Percentiles rank a stretch among this genome's conserved stretches.
These are phyloP conservation scores for Helleia helle DNA, from an alignment of 2,888 invertebrate genomes.

Conservation along the genomic window DNA sequence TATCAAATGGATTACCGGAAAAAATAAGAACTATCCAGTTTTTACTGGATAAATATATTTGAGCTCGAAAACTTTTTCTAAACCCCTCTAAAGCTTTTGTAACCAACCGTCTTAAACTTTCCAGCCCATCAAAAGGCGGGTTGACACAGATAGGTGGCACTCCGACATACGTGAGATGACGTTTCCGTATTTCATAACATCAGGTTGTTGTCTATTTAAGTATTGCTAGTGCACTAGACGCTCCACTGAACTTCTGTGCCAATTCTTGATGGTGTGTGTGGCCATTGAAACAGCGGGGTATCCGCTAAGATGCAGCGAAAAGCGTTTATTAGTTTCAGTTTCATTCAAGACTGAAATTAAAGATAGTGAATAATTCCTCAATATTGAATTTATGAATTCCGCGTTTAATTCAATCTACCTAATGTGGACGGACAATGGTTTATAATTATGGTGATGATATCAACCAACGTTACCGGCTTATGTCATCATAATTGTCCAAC, in stretches of 20 bases:
- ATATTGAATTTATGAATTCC: too few species aligned
- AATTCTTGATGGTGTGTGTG: slow-evolving; percentile 23
- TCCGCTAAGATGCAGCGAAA: not conserved
- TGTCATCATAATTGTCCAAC: too few species aligned
- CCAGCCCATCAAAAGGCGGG: not conserved
- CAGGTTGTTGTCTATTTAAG: slow-evolving; percentile 25
- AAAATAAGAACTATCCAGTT: too few species aligned
- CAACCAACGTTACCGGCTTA: too few species aligned
- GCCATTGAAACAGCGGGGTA: slow-evolving; percentile 13
- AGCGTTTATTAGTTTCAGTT: not conserved
- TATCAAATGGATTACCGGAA: too few species aligned
- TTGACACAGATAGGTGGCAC: slow-evolving; percentile 2
- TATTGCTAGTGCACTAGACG: slow-evolving; percentile 28
- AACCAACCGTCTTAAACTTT: not conserved
- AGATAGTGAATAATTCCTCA: too few species aligned
- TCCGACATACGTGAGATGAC: slow-evolving; percentile 10
- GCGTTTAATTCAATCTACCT: too few species aligned
- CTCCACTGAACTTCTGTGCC: slow-evolving; percentile 32
- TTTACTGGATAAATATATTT: too few species aligned
- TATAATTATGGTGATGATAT: too few species aligned
- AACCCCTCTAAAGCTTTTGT: too few species aligned
- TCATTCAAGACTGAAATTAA: not conserved
- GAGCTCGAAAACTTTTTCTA: too few species aligned
- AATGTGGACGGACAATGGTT: too few species aligned
- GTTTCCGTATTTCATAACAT: slow-evolving; percentile 22